Evolutionary conservation across 2,797 vertebrate species (phyloP), one percentile per base, ranked within the genome.

Genomic region (Ceyx erithaca): DNA sequence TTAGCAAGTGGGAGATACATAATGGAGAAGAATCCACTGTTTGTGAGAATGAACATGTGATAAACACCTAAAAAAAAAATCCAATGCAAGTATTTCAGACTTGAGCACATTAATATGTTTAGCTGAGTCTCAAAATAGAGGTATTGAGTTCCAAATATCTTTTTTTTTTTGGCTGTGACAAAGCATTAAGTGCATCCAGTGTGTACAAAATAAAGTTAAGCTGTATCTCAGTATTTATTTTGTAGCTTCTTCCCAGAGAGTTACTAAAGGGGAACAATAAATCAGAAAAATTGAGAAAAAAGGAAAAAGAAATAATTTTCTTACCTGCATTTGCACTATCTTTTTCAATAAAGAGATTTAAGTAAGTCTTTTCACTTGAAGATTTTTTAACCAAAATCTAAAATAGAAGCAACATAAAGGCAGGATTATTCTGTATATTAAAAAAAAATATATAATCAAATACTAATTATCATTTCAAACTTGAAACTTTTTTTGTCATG

Each of bases 11-110:
- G 98, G 49, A 99, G 98, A 84, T 98, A 98, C 95, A 98, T 97
- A 93, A 99, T 97, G 90, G 98, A 98, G 96, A 99, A 98, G 91
- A 99, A 98, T 5, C 99, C 99, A 92, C 95, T 97, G 52, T 96
- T 97, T 20, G 98, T 97, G 58, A 99, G 97, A 62, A 99, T 92
- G 77, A 99, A 98, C 88, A 99, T 96, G 63, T 99, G 98, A 94
- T 98, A 98, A 66, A 97, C 95, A 64, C 98, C 99, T 99, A 69
- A 67, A 94, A 84, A 96, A 84, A 72, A 16, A 72, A 16, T 0
- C 30, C 57, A 28, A 62, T 9, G n/a, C 12, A 80, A 77, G 21
- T 10, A 76, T 31, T 80, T 62, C 45, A 79, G 43, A 61, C 26
- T 59, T 19, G 41, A 70, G 14, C 5, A 10, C 85, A 90, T 87